These are phyloP conservation scores for Sitodiplosis mosellana DNA, from an alignment of 1,140 invertebrate species.

Conservation along the genomic window DNA sequence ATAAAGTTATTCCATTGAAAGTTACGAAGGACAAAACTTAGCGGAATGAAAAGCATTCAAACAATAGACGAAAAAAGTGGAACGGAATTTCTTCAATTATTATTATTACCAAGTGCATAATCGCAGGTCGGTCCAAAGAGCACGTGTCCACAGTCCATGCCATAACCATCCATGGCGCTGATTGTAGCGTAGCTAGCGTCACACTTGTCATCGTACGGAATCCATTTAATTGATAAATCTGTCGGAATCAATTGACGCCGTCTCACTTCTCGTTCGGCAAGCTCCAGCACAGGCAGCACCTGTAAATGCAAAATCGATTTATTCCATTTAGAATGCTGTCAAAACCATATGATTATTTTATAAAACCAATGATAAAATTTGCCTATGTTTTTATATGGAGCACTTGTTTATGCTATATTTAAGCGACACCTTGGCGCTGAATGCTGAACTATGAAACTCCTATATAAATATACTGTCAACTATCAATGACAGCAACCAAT, in stretches of 20 bases:
- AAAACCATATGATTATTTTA: too few relatives aligned
- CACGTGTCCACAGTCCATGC: constrained; percentile 43
- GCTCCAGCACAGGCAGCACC: constrained; percentile 34
- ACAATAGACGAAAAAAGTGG: not conserved
- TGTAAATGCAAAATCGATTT: constrained; percentile 8
- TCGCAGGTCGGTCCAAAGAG: constrained; percentile 58
- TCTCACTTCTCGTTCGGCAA: constrained; percentile 32
- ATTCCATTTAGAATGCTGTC: too few relatives aligned
- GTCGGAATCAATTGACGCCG: constrained; percentile 29
- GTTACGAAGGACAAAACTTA: not conserved
- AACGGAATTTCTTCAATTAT: constrained; percentile 19
- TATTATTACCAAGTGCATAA: constrained; percentile 48
- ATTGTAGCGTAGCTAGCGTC: constrained; percentile 47
- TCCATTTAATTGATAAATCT: constrained; percentile 35
- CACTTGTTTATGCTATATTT: too few relatives aligned
- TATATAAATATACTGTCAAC: too few relatives aligned
- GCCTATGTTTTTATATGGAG: too few relatives aligned
- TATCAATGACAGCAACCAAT: too few relatives aligned
- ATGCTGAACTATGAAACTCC: too few relatives aligned
- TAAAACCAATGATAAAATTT: too few relatives aligned
- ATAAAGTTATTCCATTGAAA: too few relatives aligned
- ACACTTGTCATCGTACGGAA: constrained; percentile 43
- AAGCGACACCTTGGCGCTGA: too few relatives aligned
- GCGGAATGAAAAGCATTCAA: not conserved
- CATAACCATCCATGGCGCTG: constrained; percentile 44